Evolutionary conservation across 2,797 vertebrate genomes (phyloP).

Genomic region (Sebastes trivittatus): DNA sequence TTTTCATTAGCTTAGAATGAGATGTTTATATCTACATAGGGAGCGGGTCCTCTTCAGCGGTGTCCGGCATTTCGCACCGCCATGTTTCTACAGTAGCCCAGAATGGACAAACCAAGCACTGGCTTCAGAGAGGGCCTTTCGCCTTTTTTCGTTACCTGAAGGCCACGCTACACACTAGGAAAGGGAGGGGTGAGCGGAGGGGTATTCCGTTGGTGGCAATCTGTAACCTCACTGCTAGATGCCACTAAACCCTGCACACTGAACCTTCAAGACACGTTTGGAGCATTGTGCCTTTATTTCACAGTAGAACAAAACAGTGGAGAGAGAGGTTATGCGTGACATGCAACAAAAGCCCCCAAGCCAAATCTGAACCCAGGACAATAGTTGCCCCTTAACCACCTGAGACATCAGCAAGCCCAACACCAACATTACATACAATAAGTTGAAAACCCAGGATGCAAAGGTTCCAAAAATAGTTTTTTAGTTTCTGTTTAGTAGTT

Average conservation of each 20-base stretch:
- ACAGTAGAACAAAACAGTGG: neutral
- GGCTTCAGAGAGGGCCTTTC: neutral
- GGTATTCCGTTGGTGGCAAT: neutral
- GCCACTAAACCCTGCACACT: neutral
- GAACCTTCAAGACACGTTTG: neutral
- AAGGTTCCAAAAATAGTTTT: neutral
- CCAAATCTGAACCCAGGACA: constrained; percentile 21
- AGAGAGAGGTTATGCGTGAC: neutral
- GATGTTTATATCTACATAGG: neutral
- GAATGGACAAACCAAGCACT: neutral
- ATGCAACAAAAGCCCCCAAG: constrained; percentile 31
- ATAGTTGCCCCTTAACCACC: constrained; percentile 2
- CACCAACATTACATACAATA: constrained; percentile 18
- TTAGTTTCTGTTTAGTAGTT: neutral
- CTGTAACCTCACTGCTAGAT: neutral
- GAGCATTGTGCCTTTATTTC: neutral
- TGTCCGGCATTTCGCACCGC: neutral
- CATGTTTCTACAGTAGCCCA: neutral
- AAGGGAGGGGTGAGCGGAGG: neutral
- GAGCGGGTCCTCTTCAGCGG: neutral
- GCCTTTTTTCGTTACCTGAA: neutral
- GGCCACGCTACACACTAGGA: neutral
- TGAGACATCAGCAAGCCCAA: constrained; percentile 39
- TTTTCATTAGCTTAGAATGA: neutral
- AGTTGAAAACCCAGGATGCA: constrained; percentile 3